phyloP scores from a whole-genome alignment of 1,140 invertebrate species.

The Solenopsis invicta region DNA sequence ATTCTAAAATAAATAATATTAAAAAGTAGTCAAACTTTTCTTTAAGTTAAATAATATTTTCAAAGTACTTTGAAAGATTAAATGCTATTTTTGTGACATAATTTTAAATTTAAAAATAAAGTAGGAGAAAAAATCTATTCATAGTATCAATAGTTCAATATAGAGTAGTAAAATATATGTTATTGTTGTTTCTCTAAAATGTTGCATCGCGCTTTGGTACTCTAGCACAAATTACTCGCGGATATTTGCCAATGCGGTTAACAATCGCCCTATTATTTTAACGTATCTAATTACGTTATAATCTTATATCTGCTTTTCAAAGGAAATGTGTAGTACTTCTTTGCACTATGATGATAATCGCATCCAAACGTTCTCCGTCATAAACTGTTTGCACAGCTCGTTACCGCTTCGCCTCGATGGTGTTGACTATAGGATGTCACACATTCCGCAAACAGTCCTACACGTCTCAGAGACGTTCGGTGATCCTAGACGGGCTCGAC shows the following conservation, averaged over 20 bases:
- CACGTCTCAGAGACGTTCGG: constrained; percentile 75
- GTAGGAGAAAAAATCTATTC: background rate
- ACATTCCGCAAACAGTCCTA: constrained; percentile 77
- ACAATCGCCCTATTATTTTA: constrained; percentile 62
- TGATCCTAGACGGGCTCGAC: constrained; percentile 67
- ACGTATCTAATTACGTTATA: constrained; percentile 71
- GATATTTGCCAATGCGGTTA: constrained; percentile 45
- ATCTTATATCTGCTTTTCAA: constrained; percentile 68
- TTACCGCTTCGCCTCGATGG: constrained; percentile 73
- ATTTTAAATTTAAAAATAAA: background rate
- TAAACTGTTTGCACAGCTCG: constrained; percentile 79
- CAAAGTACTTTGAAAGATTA: background rate
- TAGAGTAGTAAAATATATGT: background rate
- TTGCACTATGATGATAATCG: constrained; percentile 79
- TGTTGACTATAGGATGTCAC: constrained; percentile 80
- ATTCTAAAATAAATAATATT: constrained; percentile 3
- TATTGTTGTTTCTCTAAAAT: constrained; percentile 19
- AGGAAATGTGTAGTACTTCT: constrained; percentile 76
- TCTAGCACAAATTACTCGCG: constrained; percentile 28
- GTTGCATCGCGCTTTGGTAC: background rate
- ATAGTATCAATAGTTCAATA: background rate
- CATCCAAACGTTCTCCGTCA: constrained; percentile 77
- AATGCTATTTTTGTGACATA: background rate
- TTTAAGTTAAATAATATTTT: background rate
- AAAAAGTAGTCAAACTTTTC: background rate